Conservation (phyloP, 1,140 invertebrate species). For the Schlechtendalia chinensis region DNA sequence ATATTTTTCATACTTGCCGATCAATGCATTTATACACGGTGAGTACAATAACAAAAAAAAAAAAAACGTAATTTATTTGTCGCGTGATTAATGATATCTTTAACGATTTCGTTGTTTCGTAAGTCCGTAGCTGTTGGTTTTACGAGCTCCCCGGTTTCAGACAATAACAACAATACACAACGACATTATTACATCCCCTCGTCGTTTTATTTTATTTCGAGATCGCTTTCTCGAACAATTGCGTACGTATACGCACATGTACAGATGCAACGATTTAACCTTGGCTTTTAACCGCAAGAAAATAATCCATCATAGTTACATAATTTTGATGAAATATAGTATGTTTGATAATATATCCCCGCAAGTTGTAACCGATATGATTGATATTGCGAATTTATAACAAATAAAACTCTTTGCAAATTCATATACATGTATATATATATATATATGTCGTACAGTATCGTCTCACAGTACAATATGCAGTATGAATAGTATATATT, state of each 20-base stretch:
- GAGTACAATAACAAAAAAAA: neutral
- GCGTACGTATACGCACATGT: neutral
- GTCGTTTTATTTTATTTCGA: neutral
- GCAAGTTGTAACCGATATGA: neutral
- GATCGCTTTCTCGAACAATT: neutral
- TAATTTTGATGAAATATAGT: neutral
- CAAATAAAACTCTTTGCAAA: no score
- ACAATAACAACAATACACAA: neutral
- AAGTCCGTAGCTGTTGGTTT: neutral
- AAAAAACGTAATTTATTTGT: neutral
- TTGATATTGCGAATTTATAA: no score
- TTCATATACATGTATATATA: no score
- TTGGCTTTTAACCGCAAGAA: neutral
- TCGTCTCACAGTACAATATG: no score
- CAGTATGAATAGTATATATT: no score
- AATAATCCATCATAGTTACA: conserved; percentile 16
- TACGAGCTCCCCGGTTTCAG: neutral
- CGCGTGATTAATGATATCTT: conserved; percentile 1
- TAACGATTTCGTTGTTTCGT: neutral
- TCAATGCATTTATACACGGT: no score
- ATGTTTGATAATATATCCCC: neutral
- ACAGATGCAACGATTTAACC: neutral
- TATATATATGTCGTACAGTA: no score
- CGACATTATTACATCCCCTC: neutral
- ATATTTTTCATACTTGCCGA: no score